Percentiles rank a stretch among this genome's conserved stretches.
phyloP scores from a whole-genome alignment of 2,888 invertebrate genomes.

The Sympetrum striolatum region DNA sequence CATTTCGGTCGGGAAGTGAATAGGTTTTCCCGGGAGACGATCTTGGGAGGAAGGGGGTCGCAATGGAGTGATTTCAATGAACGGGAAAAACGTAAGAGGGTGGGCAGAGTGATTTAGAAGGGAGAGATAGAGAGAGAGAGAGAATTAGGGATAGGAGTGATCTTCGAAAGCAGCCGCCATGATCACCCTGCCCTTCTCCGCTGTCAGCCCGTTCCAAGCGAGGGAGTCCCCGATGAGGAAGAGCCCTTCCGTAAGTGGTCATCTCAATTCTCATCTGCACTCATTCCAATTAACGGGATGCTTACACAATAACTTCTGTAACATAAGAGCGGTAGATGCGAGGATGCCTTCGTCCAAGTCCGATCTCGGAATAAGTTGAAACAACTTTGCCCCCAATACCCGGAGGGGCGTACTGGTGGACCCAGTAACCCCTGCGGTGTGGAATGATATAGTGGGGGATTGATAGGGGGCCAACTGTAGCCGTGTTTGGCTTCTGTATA shows the following conservation, averaged over 20 bases:
- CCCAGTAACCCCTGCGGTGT: too few species aligned
- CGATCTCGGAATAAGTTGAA: too few species aligned
- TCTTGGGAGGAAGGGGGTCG: neutral
- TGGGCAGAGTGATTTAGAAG: neutral
- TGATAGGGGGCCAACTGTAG: too few species aligned
- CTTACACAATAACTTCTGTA: too few species aligned
- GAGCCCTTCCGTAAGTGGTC: slow-evolving; percentile 38
- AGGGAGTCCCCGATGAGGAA: slow-evolving; percentile 28
- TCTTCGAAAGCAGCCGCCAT: slow-evolving; percentile 44
- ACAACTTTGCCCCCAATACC: too few species aligned
- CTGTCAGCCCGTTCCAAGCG: slow-evolving; percentile 50
- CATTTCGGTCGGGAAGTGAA: too few species aligned
- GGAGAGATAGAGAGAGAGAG: neutral
- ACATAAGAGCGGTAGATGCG: too few species aligned
- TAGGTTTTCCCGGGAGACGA: neutral
- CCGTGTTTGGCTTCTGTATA: too few species aligned
- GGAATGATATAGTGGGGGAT: too few species aligned
- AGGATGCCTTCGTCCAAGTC: too few species aligned
- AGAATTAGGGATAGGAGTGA: neutral
- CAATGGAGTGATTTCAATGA: neutral
- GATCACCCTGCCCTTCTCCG: slow-evolving; percentile 51
- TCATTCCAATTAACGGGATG: neutral
- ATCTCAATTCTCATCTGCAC: neutral
- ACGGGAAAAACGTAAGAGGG: neutral
- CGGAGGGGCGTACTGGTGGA: too few species aligned